These are phyloP conservation scores for Physocephala rufipes DNA, from an alignment of 2,888 invertebrate species.

Conservation along the genomic window DNA sequence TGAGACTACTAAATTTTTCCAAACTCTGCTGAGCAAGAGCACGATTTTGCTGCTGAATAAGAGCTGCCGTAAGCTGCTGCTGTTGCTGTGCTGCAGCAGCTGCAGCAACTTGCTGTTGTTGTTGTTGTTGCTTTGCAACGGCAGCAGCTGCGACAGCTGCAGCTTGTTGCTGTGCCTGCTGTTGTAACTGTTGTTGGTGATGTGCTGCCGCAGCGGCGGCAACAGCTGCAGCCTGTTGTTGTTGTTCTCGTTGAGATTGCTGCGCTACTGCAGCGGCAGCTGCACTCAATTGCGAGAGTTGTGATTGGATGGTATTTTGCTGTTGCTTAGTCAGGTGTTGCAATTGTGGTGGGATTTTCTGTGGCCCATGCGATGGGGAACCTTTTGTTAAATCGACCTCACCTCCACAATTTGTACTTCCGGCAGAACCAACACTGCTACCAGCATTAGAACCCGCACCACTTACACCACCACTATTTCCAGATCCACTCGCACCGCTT, in stretches of 20 bases:
- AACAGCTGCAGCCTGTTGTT: slow-evolving; percentile 45
- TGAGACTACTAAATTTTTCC: slow-evolving; percentile 71
- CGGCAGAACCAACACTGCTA: slow-evolving; percentile 46
- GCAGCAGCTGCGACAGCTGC: slow-evolving; percentile 52
- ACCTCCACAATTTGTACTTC: slow-evolving; percentile 50
- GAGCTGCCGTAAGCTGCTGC: slow-evolving; percentile 71
- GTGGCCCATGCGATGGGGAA: slow-evolving; percentile 45
- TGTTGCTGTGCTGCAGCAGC: slow-evolving; percentile 69
- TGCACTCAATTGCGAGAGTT: slow-evolving; percentile 58
- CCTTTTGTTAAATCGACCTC: slow-evolving; percentile 62
- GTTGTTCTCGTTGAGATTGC: slow-evolving; percentile 31
- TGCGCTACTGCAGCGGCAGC: slow-evolving; percentile 39
- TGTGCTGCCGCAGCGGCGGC: slow-evolving; percentile 56
- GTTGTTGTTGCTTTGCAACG: slow-evolving; percentile 55
- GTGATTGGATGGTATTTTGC: slow-evolving; percentile 60
- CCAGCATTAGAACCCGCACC: slow-evolving; percentile 41
- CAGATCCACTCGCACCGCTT: slow-evolving; percentile 38
- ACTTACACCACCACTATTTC: slow-evolving; percentile 44
- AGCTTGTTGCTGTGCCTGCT: slow-evolving; percentile 47
- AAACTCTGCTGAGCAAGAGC: slow-evolving; percentile 71
- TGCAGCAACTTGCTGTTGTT: slow-evolving; percentile 58
- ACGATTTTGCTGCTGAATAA: slow-evolving; percentile 74
- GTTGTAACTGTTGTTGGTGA: slow-evolving; percentile 58
- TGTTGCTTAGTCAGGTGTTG: slow-evolving; percentile 63
- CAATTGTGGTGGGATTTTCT: slow-evolving; percentile 54